Conservation (phyloP, 2,888 invertebrate genomes). For the Torymus auratus region DNA sequence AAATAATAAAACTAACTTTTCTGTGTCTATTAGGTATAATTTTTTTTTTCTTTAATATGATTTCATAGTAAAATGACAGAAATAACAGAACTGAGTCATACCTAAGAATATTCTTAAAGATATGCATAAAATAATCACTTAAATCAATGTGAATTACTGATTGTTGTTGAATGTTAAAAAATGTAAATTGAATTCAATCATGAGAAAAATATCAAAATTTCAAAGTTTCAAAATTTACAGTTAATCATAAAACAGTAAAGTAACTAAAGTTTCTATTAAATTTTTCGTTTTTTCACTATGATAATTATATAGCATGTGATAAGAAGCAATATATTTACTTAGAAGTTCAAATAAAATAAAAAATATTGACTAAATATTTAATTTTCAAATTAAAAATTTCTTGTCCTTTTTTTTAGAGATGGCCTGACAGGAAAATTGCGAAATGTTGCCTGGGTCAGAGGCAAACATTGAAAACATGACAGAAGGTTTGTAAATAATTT, state of each 20-base stretch:
- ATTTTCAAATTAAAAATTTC: constrained; percentile 17
- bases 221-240: no score
- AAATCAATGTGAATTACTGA: no score
- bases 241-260: no score
- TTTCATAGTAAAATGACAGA: not conserved
- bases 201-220: no score
- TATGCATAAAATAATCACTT: not conserved
- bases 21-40: not conserved
- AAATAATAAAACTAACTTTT: not conserved
- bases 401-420: constrained; percentile 61
- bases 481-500: constrained; percentile 69
- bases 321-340: no score
- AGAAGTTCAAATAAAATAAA: no score
- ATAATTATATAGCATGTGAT: no score
- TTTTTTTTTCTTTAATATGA: not conserved
- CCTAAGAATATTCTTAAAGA: not conserved
- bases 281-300: no score
- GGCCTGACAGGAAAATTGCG: constrained; percentile 63
- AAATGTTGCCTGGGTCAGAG: constrained; percentile 72
- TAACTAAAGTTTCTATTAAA: no score
- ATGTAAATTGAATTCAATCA: no score
- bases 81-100: constrained; percentile 13
- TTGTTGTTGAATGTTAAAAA: no score
- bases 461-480: constrained; percentile 70
- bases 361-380: constrained; percentile 1